Conservation (phyloP, 2,888 invertebrate species). For the Eilema caniola region DNA sequence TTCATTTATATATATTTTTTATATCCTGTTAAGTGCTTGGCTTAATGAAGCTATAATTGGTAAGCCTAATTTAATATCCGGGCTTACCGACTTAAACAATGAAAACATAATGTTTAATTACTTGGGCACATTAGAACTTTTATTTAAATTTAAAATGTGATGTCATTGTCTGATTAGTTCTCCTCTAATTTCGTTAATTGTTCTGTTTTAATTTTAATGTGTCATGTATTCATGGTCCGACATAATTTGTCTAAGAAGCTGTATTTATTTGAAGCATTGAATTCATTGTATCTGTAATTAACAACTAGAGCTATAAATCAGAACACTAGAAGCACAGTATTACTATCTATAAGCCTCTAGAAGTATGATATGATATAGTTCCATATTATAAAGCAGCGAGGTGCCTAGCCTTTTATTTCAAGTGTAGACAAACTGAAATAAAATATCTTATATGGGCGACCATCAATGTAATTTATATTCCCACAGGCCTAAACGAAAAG, state of each 20-base stretch:
- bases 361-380: too few relatives aligned
- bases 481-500: conserved; percentile 17
- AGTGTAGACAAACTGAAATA: conserved; percentile 31
- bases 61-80: neutral
- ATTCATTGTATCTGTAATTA: too few relatives aligned
- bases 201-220: too few relatives aligned
- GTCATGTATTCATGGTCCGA: too few relatives aligned
- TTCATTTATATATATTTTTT: neutral
- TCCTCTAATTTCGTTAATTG: neutral
- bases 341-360: too few relatives aligned
- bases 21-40: neutral
- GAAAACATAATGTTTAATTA: neutral
- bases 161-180: neutral
- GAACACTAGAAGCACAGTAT: neutral
- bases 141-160: too few relatives aligned
- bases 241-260: too few relatives aligned
- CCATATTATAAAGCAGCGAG: neutral
- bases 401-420: neutral
- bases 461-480: conserved; percentile 24
- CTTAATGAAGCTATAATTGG: neutral
- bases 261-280: too few relatives aligned
- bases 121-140: too few relatives aligned
- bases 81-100: neutral
- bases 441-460: conserved; percentile 26
- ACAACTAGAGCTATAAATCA: too few relatives aligned